Evolutionary conservation across 2,888 invertebrate species (phyloP), one percentile per base, ranked within the genome.

Genomic region (Agrochola lychnidis): DNA sequence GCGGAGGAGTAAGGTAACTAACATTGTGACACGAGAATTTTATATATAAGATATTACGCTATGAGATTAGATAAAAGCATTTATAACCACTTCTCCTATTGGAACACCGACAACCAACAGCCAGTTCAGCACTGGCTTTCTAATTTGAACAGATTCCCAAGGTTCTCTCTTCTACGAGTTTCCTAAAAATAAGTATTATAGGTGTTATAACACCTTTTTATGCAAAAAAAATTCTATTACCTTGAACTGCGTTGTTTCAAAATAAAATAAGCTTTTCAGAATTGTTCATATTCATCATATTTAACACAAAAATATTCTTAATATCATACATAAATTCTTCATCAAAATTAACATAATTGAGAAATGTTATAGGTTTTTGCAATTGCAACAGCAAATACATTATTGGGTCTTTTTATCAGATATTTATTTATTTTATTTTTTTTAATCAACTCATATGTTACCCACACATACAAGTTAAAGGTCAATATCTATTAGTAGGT

Each of bases 231-330:
- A 40, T 45, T 78, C 19, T 19, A 48, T 42, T 36, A 16, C 57
- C 51, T 57, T 80, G 63, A 36, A 51, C 30, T 16, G 10, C 14
- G 5, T 22, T 40, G 19, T 61, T 74, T 57, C 30, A 61, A 70
- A 68, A 78, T 22, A 51, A 36, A 79, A 25, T 75, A n/a, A 36
- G 12, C 12, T 40, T 62, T 36, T 72, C 61, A 45, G 14, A 42
- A 56, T 42, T 51, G 30, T 25, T 36, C 22, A 68, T 9, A 77
- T 79, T 36, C 7, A 68, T 79, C 81, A 76, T 76, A 68, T 81
- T 76, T 81, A 62, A 57, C 62, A 40, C 36, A 68, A 57, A 73
- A 48, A 73, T 0, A 42, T 57, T 51, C 9, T 10, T 25, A 48
- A 73, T 42, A 48, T 42, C 48, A 57, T 73, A 42, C 22, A 51